Evolutionary conservation across 2,888 invertebrate species (phyloP), one percentile per base, ranked within the genome.

Genomic region (Acrobasis repandana): DNA sequence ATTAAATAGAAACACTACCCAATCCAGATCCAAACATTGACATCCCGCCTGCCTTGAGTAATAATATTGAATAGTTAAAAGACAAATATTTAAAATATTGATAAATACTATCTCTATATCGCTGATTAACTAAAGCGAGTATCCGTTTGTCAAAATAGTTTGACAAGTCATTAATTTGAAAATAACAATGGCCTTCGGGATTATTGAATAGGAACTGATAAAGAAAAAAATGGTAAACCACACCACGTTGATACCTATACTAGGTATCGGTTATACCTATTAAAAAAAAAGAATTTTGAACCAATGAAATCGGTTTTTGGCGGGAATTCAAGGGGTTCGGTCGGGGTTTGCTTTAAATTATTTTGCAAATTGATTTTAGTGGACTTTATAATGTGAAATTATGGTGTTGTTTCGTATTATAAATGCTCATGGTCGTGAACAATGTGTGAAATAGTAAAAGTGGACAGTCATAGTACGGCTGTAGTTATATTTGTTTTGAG

Each of bases 91-190:
- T 9, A 38, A 4, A 14, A 18, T 14, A 36, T 38, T 11, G 3
- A 38, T 14, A 34, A 52, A 8, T 18, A 56, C 11, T 56, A 56
- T 56, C 38, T 56, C 20, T 11, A 16, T 43, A 56, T 56, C 56
- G 14, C 18, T 43, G 43, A 56, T 43, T 56, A 43, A 54, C 34
- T 20, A 16, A 38, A 18, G 18, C 56, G 56, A 62, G 63, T 47
- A 49, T 65, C 50, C 63, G 61, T 52, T 56, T 56, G 43, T 50
- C 47, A 34, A 49, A 56, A n/a, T 56, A 46, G 56, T 61, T 61
- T 56, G 48, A 61, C 63, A 52, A 60, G 60, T 67, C 66, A 67
- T 63, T 67, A 61, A 54, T 62, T 63, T 50, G 61, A 38, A 59
- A 60, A 57, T 64, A 61, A 61, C n/a, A 59, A 34, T 34, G 51